A percentile compares a stretch with the other conserved stretches of the same genome.
These are phyloP conservation scores for Nephrotoma appendiculata DNA, from an alignment of 2,888 invertebrate genomes.

Conservation along the genomic window DNA sequence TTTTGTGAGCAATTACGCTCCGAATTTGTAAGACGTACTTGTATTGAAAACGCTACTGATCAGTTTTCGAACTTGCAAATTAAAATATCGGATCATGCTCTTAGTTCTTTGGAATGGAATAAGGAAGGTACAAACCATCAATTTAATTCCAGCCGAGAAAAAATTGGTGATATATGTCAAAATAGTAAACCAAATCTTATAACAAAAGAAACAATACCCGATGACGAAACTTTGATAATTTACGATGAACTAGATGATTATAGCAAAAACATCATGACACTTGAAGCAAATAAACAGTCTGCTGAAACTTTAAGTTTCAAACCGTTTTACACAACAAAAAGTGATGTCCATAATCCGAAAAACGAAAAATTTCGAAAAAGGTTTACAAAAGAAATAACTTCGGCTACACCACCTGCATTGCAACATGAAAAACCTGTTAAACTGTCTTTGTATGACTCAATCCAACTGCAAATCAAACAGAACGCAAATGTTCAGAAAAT, in stretches of 20 bases:
- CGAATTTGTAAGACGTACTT: slow-evolving; percentile 1
- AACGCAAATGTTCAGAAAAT: background rate
- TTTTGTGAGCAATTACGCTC: background rate
- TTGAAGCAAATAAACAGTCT: slow-evolving; percentile 1
- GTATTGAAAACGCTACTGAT: background rate
- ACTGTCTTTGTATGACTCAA: slow-evolving; percentile 7
- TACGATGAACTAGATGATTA: background rate
- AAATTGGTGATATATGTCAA: background rate
- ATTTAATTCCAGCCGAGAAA: background rate
- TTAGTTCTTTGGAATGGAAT: slow-evolving; percentile 8
- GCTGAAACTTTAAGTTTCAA: slow-evolving; percentile 1
- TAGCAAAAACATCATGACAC: background rate
- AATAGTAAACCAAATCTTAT: background rate
- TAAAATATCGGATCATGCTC: background rate
- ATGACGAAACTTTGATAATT: background rate
- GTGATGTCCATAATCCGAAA: slow-evolving; percentile 4
- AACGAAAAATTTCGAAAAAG: slow-evolving; percentile 7
- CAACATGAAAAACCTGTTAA: background rate
- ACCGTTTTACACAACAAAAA: slow-evolving; percentile 8
- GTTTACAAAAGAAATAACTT: slow-evolving; percentile 4
- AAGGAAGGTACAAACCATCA: background rate
- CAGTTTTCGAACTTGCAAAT: slow-evolving; percentile 6
- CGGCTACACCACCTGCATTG: slow-evolving; percentile 7
- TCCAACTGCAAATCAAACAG: slow-evolving; percentile 5
- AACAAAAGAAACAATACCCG: slow-evolving; percentile 1